These are phyloP conservation scores for Rhingia rostrata DNA, from an alignment of 2,888 invertebrate genomes.

Conservation along the genomic window DNA sequence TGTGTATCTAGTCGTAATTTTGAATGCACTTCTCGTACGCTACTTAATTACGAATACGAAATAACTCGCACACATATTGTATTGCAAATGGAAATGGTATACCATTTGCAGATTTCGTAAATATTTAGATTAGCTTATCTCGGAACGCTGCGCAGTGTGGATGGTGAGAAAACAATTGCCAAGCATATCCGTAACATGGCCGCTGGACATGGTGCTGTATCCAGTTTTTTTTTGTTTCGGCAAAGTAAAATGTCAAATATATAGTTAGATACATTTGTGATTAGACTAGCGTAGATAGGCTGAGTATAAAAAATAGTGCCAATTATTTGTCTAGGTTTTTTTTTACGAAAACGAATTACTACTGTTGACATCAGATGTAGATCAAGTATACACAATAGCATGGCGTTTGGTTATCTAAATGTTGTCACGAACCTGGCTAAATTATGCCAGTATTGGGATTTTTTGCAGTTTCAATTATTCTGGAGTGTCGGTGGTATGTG, in stretches of 20 bases:
- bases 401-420: slow-evolving; percentile 22
- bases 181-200: not conserved
- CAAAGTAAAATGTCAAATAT: slow-evolving; percentile 5
- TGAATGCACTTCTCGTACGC: slow-evolving; percentile 25
- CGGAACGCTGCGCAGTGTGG: not conserved
- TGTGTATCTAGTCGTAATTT: slow-evolving; percentile 14
- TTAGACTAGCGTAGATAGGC: not conserved
- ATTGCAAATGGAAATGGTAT: slow-evolving; percentile 29
- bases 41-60: slow-evolving; percentile 5
- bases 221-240: not conserved
- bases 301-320: slow-evolving; percentile 17
- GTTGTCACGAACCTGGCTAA: slow-evolving; percentile 36
- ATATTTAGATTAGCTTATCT: slow-evolving; percentile 44
- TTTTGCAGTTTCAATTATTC: not conserved
- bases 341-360: not conserved
- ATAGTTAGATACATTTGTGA: slow-evolving; percentile 8
- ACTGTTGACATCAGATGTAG: slow-evolving; percentile 17
- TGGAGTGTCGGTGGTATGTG: not conserved
- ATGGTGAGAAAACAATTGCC: slow-evolving; percentile 25
- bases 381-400: not conserved
- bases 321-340: slow-evolving; percentile 22
- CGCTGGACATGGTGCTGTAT: not conserved
- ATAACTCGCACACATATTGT: not conserved
- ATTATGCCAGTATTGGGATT: slow-evolving; percentile 24
- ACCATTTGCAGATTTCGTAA: slow-evolving; percentile 21